These are phyloP conservation scores for Diogma glabrata DNA, from an alignment of 2,888 invertebrate species.

Conservation along the genomic window DNA sequence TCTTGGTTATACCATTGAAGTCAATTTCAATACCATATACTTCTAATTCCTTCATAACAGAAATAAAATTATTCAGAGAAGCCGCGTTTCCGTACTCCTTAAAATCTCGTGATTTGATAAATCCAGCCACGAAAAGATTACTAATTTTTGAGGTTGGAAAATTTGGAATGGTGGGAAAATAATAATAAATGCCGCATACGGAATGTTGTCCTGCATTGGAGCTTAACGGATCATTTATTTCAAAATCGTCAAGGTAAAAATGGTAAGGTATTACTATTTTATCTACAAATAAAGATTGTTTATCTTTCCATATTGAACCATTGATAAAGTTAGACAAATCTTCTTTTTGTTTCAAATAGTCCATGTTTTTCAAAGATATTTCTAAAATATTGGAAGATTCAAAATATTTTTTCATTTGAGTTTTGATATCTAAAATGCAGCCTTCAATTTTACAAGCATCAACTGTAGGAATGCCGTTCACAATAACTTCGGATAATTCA, in stretches of 20 bases:
- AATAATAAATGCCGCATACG: not conserved
- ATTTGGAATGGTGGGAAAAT: not conserved
- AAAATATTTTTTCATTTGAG: too few relatives aligned
- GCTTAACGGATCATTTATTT: not conserved
- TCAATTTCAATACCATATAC: slow-evolving; percentile 4
- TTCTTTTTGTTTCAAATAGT: not conserved
- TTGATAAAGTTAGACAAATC: not conserved
- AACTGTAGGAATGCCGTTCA: too few relatives aligned
- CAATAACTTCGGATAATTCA: too few relatives aligned
- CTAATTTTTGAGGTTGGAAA: not conserved
- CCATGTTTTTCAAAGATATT: not conserved
- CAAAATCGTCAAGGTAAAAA: too few relatives aligned
- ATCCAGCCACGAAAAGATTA: not conserved
- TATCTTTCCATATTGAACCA: not conserved
- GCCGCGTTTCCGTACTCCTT: not conserved
- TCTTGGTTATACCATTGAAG: not conserved
- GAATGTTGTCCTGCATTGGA: not conserved
- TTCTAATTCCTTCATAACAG: slow-evolving; percentile 9
- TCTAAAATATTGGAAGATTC: not conserved
- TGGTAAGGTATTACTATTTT: not conserved
- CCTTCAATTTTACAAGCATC: too few relatives aligned
- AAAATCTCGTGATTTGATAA: not conserved
- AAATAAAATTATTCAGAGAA: slow-evolving; percentile 1
- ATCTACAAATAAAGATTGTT: too few relatives aligned
- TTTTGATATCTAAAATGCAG: too few relatives aligned